Base-by-base conservation (phyloP, 1,140 invertebrate species). In the Bombyx mandarina region DNA sequence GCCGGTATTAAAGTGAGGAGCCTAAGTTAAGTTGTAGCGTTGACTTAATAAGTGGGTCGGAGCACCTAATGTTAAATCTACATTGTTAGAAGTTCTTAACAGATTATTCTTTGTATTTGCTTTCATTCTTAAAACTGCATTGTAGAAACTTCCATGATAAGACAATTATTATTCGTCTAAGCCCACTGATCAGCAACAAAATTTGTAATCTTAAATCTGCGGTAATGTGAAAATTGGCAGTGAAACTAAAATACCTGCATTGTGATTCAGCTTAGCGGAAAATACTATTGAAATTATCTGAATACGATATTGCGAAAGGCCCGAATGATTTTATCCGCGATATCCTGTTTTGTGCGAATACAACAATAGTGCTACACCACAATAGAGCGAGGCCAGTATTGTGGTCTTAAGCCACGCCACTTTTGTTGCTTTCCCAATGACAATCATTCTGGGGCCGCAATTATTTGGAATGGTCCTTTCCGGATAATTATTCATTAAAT, bases 31-130 rank as follows among this genome's bases (percentile, higher is more conserved):
- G 52, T 54, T 35, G 50, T 35, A 26, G 52, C 35, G 48, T 54
- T 18, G 45, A 18, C 10, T 45, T 54, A 54, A 59, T 53, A 59
- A 59, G 54, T 59, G 57, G 52, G 47, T 59, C 44, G 49, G 49
- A 4, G 43, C 2, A 35, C 2, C 26, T 18, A 46, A 54, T 54
- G 10, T 54, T 54, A 2, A 54, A 50, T 59, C 57, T 49, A 49
- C 45, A 47, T 59, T 45, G 52, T 59, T 56, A 56, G 53, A 22
- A 26, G 26, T 6, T 18, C 50, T 51, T 6, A 22, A 35, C 10
- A 51, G 42, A 51, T 51, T 51, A 35, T 35, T 35, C 26, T 35
- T 35, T 2, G 26, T 35, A 35, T 35, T 35, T 35, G 26, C 2
- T 35, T 35, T 35, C 26, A 35, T 35, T 35, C 26, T 35, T 35